A percentile compares a stretch with the other conserved stretches of the same genome.
phyloP scores from a whole-genome alignment of 2,888 invertebrate species.

The Sipunculus nudus region DNA sequence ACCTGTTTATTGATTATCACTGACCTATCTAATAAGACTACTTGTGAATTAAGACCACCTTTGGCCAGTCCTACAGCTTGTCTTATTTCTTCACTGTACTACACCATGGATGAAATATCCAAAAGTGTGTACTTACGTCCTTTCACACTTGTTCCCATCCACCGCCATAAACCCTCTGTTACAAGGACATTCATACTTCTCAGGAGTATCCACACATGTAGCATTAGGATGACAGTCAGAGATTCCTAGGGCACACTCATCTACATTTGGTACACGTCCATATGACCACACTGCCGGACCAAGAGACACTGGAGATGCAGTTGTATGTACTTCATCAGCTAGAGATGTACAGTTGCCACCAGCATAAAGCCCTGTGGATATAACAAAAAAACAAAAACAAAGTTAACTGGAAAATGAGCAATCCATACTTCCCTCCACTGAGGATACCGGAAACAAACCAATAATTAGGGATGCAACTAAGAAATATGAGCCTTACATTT shows the following conservation, averaged over 20 bases:
- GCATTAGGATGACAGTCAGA: slow-evolving; percentile 91
- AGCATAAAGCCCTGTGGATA: slow-evolving; percentile 78
- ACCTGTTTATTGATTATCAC: too few relatives aligned
- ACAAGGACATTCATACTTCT: slow-evolving; percentile 89
- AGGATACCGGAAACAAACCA: too few relatives aligned
- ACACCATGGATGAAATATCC: too few relatives aligned
- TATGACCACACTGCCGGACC: slow-evolving; percentile 78
- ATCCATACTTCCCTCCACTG: too few relatives aligned
- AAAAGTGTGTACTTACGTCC: slow-evolving; percentile 75
- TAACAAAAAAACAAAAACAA: slow-evolving; percentile 6
- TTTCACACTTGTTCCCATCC: slow-evolving; percentile 81
- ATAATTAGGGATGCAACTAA: too few relatives aligned
- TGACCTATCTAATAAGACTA: too few relatives aligned
- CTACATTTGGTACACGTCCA: slow-evolving; percentile 85
- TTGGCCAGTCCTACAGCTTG: too few relatives aligned
- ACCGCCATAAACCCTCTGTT: slow-evolving; percentile 85
- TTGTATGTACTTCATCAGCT: slow-evolving; percentile 34
- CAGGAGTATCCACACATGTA: slow-evolving; percentile 89
- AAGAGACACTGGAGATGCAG: too few relatives aligned
- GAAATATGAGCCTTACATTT: too few relatives aligned
- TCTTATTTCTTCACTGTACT: too few relatives aligned
- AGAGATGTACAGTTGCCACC: slow-evolving; percentile 47
- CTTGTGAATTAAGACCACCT: too few relatives aligned
- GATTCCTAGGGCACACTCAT: slow-evolving; percentile 87
- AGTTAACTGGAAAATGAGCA: too few relatives aligned